Evolutionary conservation across 2,113 vertebrate genomes (phyloP).

Genomic region (Vulpes ferrilata): DNA sequence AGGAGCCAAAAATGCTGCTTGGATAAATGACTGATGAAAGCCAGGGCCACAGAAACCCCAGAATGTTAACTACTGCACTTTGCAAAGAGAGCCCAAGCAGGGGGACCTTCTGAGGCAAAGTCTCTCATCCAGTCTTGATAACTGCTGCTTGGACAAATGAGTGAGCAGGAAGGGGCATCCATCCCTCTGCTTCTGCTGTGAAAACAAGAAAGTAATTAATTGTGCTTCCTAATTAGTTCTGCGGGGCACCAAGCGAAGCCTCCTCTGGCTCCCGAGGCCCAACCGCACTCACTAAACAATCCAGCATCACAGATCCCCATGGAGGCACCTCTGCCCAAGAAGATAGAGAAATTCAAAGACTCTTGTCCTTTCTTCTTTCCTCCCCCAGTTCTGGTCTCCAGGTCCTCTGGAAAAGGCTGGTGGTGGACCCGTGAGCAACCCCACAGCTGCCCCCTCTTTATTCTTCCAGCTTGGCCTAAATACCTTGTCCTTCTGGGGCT

Average conservation of each 20-base stretch:
- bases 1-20: background rate
- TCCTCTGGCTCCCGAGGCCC: background rate
- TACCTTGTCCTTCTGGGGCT: background rate
- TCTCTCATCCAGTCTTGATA: background rate
- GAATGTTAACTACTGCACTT: background rate
- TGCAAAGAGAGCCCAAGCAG: background rate
- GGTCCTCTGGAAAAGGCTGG: background rate
- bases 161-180: background rate
- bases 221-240: constrained; percentile 25
- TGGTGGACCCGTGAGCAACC: rapidly evolving
- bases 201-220: constrained; percentile 21
- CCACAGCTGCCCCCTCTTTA: background rate
- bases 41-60: background rate
- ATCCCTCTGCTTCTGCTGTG: background rate
- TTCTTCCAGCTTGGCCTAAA: background rate
- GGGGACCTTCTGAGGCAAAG: background rate
- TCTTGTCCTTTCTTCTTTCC: background rate
- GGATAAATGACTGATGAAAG: background rate
- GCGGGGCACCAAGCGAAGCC: background rate
- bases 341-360: background rate
- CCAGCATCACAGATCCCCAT: background rate
- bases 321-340: background rate
- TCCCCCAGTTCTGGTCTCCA: background rate
- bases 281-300: rapidly evolving
- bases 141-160: background rate